A percentile compares a stretch with the other conserved stretches of the same genome.
These are phyloP conservation scores for Metaphire vulgaris DNA, from an alignment of 1,140 invertebrate species.

Conservation along the genomic window DNA sequence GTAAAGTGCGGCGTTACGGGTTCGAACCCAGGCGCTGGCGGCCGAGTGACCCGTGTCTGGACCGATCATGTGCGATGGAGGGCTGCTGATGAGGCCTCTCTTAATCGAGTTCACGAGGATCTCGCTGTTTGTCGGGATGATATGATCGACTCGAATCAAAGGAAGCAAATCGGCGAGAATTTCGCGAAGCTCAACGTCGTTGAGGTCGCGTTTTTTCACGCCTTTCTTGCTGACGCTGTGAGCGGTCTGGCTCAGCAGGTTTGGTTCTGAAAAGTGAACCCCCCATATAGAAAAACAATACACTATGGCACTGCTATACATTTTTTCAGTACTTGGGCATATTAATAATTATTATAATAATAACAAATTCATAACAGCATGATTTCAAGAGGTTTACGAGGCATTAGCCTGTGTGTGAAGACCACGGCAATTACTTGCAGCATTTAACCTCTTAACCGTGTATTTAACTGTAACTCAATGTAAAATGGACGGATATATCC, in stretches of 20 bases:
- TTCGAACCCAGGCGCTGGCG: slow-evolving; percentile 77
- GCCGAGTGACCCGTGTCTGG: slow-evolving; percentile 56
- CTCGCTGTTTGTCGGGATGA: slow-evolving; percentile 77
- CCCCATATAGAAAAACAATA: no score
- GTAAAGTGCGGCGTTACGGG: slow-evolving; percentile 71
- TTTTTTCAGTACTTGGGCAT: no score
- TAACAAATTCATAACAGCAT: no score
- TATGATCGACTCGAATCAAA: slow-evolving; percentile 79
- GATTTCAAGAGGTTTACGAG: no score
- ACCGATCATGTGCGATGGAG: slow-evolving; percentile 78
- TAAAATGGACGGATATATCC: no score
- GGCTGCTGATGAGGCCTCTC: slow-evolving; percentile 74
- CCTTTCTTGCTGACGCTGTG: slow-evolving; percentile 81
- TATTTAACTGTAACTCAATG: no score
- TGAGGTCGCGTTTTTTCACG: slow-evolving; percentile 73
- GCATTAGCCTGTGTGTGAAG: no score
- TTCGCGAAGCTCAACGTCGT: slow-evolving; percentile 78
- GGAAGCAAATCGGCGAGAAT: slow-evolving; percentile 74
- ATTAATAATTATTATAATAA: no score
- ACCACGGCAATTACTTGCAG: no score
- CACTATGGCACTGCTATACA: no score
- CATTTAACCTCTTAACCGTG: no score
- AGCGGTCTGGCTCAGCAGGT: slow-evolving; percentile 80
- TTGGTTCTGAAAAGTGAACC: slow-evolving; percentile 68
- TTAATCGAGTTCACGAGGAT: slow-evolving; percentile 67